A percentile compares a stretch with the other conserved stretches of the same genome.
phyloP scores from a whole-genome alignment of 2,888 invertebrate genomes.

The Erpobdella octoculata region DNA sequence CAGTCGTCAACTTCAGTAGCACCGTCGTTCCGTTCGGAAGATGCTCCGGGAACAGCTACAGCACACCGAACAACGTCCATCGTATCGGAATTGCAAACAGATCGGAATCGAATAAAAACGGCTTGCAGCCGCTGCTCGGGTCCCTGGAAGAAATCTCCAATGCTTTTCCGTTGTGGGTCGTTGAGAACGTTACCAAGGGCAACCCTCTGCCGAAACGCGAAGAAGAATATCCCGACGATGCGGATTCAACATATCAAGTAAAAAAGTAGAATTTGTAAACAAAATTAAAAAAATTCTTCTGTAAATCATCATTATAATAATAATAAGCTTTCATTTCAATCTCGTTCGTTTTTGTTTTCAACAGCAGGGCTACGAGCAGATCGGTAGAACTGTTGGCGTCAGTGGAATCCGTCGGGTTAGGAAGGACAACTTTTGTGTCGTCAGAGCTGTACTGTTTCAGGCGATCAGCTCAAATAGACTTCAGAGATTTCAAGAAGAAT shows the following conservation, averaged over 20 bases:
- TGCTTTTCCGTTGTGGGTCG: not conserved
- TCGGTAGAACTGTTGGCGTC: not conserved
- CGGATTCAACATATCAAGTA: not conserved
- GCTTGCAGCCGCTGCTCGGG: not conserved
- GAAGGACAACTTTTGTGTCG: not conserved
- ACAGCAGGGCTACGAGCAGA: slow-evolving; percentile 13
- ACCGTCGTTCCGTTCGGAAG: not conserved
- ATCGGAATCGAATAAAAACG: too few relatives aligned
- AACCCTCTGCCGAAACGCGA: too few relatives aligned
- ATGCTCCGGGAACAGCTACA: not conserved
- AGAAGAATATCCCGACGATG: not conserved
- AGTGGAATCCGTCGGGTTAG: not conserved
- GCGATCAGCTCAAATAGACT: not conserved
- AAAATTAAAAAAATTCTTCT: not conserved
- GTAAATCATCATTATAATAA: not conserved
- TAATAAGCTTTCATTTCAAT: not conserved
- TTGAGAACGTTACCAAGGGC: not conserved
- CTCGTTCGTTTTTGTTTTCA: not conserved
- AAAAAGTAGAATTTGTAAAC: not conserved
- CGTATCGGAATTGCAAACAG: too few relatives aligned
- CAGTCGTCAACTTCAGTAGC: not conserved
- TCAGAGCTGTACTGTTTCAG: slow-evolving; percentile 7
- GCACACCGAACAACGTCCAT: not conserved
- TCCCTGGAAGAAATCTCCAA: not conserved
- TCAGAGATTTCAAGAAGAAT: not conserved